Conservation (phyloP, 1,140 invertebrate genomes). For the Aphidius ervi region DNA sequence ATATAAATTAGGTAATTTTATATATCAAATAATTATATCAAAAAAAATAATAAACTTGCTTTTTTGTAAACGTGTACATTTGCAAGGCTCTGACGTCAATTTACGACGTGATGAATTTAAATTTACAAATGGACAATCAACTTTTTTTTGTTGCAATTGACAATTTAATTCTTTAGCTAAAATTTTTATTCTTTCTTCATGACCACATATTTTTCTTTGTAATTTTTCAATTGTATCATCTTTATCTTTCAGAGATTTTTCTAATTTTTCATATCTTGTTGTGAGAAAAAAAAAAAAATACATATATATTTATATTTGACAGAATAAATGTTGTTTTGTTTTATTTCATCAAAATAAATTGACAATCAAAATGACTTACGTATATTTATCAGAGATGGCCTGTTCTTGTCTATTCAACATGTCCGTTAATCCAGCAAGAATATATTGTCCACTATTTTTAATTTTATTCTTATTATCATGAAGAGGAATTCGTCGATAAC, state of each 20-base stretch:
- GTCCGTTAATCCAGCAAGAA: slow-evolving; percentile 55
- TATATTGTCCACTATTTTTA: slow-evolving; percentile 42
- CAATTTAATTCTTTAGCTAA: slow-evolving; percentile 38
- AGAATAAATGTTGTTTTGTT: not conserved
- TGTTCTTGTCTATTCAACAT: slow-evolving; percentile 61
- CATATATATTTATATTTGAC: not conserved
- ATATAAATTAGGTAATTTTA: too few species aligned
- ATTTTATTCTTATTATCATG: slow-evolving; percentile 19
- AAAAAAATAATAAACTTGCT: too few species aligned
- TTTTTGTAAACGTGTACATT: too few species aligned
- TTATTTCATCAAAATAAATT: not conserved
- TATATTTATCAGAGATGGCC: slow-evolving; percentile 34
- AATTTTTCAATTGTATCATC: slow-evolving; percentile 50
- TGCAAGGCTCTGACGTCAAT: too few species aligned
- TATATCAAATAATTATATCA: too few species aligned
- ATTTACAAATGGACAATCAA: slow-evolving; percentile 2
- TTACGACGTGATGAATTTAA: not conserved
- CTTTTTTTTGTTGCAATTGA: slow-evolving; percentile 22
- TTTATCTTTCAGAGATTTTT: slow-evolving; percentile 50
- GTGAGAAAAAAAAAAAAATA: slow-evolving; percentile 4
- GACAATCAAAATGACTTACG: not conserved
- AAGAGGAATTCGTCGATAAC: slow-evolving; percentile 16
- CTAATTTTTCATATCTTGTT: slow-evolving; percentile 51
- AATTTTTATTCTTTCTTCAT: slow-evolving; percentile 50
- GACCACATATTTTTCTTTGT: slow-evolving; percentile 47